phyloP scores from a whole-genome alignment of 2,113 vertebrate species.

The rat (Rattus norvegicus) region DNA sequence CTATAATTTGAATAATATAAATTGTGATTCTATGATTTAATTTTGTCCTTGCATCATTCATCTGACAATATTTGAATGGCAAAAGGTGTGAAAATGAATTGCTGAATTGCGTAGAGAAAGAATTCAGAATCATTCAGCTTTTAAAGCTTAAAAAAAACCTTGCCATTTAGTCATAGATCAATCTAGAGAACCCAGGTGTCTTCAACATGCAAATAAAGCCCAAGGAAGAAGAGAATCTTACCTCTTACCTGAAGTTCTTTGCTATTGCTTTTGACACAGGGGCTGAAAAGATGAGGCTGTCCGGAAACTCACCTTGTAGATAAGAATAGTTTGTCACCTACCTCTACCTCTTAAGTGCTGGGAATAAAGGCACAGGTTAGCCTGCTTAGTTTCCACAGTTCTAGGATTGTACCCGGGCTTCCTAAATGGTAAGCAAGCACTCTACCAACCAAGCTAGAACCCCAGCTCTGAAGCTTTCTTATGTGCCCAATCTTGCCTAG shows the following conservation, averaged over 20 bases:
- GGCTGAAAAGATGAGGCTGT: background rate
- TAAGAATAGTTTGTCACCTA: background rate
- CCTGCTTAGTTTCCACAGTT: too few relatives aligned
- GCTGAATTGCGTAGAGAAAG: conserved; percentile 38
- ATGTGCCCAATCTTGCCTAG: background rate
- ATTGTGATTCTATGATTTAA: conserved; percentile 21
- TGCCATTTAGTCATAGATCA: background rate
- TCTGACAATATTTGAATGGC: conserved; percentile 22
- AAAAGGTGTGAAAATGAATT: conserved; percentile 62
- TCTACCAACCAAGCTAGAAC: background rate
- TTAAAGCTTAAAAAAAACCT: conserved; percentile 5
- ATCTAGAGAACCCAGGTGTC: background rate
- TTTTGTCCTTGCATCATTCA: conserved; percentile 54
- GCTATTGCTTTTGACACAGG: too few relatives aligned
- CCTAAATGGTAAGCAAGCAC: background rate
- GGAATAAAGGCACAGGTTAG: background rate
- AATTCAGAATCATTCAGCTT: conserved; percentile 30
- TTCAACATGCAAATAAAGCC: background rate
- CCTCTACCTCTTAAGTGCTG: background rate
- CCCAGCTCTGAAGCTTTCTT: background rate
- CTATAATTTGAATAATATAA: conserved; percentile 59
- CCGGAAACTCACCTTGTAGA: background rate
- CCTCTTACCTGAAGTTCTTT: background rate
- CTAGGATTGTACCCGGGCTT: too few relatives aligned
- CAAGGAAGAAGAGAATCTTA: background rate